Evolutionary conservation across 1,140 invertebrate genomes (phyloP), one percentile per base, ranked within the genome.

Genomic region (Magallana gigas): DNA sequence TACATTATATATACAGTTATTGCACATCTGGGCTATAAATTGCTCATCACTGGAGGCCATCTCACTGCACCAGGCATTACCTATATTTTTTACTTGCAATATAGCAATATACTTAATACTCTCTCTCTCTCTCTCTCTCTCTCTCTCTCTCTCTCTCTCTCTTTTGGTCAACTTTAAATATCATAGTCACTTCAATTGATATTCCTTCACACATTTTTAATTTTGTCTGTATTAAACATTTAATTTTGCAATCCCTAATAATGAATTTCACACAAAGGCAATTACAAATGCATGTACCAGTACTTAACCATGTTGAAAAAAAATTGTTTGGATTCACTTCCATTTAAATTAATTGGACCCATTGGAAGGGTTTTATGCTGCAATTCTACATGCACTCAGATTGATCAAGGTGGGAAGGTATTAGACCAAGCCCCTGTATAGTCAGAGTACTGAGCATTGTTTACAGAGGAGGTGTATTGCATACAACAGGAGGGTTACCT

Each of bases 1-100:
- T 29, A 71, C 68, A 71, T 71, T 29, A 71, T 71, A 71, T 71
- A 71, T 71, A 71, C 68, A 71, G 68, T 71, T 71, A 71, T 71
- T 29, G 68, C 68, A 71, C 68, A 71, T 71, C 68, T 71, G 68
- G 68, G 68, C 68, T 71, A 71, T 71, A 71, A 71, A 71, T 71
- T 71, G 68, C 68, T 29, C 68, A 71, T 71, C 68, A 23, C 68
- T 71, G 68, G 18, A 71, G 18, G 68, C 8, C 11, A 71, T 23
- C 18, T 29, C 68, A 71, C 23, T 29, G 36, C 23, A 71, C 60
- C 5, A 18, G 23, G 68, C 68, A 23, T 18, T 5, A 7, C 8
- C 29, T 18, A 11, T 71, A 29, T 71, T 71, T 71, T 23, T 29
- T 29, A 29, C 18, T 29, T 23, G n/a, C 68, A 11, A 29, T 36